These are phyloP conservation scores for Euplagia quadripunctaria DNA, from an alignment of 2,888 invertebrate genomes.

Conservation along the genomic window DNA sequence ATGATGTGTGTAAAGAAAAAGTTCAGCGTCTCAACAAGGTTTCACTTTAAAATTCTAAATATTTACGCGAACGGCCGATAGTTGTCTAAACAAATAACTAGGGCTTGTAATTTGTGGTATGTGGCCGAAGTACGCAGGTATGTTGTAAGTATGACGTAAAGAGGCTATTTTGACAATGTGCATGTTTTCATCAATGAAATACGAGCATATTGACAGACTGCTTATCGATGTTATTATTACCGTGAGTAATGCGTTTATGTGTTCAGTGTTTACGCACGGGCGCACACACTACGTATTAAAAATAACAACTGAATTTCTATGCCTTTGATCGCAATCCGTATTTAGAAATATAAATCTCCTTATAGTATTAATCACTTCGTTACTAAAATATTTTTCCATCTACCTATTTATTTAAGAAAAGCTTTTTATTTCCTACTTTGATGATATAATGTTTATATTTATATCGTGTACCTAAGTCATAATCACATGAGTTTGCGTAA, in stretches of 20 bases:
- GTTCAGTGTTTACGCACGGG: constrained; percentile 6
- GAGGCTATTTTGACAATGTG: constrained; percentile 58
- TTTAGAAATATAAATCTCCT: not conserved
- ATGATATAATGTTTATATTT: no score
- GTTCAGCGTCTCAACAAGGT: constrained; percentile 28
- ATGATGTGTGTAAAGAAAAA: constrained; percentile 41
- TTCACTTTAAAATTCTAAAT: constrained; percentile 53
- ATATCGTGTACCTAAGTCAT: no score
- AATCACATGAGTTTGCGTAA: no score
- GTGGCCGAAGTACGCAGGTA: constrained; percentile 32
- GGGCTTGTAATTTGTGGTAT: constrained; percentile 52
- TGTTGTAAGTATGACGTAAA: constrained; percentile 67
- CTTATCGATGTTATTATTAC: constrained; percentile 42
- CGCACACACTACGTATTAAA: not conserved
- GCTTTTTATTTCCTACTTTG: no score
- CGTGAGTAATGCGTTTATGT: constrained; percentile 27
- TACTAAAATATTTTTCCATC: no score
- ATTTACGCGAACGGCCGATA: constrained; percentile 54
- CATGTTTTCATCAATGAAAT: constrained; percentile 56
- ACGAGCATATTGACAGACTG: constrained; percentile 51
- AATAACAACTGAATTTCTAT: not conserved
- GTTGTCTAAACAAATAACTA: constrained; percentile 56
- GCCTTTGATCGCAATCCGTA: not conserved
- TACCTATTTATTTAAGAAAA: no score
- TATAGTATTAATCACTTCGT: not conserved